These are phyloP conservation scores for Pseudachorutes palmiensis DNA, from an alignment of 1,140 invertebrate genomes.

Conservation along the genomic window DNA sequence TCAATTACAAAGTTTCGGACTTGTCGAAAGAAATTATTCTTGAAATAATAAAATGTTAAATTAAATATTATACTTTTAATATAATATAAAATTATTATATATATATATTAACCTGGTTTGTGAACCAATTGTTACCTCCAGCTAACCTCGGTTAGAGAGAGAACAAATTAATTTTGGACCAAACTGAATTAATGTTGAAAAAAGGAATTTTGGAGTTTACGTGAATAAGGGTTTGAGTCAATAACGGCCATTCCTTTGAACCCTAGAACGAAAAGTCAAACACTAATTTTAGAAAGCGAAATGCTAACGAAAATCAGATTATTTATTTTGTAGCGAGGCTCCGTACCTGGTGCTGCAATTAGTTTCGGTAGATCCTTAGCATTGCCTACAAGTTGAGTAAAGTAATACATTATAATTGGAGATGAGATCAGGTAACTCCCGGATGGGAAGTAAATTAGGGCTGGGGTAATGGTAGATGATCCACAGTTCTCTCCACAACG, in stretches of 20 bases:
- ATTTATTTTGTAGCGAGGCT: neutral
- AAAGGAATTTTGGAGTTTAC: too few species aligned
- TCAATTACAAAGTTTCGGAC: conserved; percentile 34
- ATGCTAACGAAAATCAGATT: neutral
- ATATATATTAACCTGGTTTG: neutral
- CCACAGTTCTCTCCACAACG: conserved; percentile 33
- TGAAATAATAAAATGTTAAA: conserved; percentile 30
- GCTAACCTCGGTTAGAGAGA: too few species aligned
- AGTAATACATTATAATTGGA: conserved; percentile 37
- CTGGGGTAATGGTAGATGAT: conserved; percentile 28
- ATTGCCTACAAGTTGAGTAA: conserved; percentile 33
- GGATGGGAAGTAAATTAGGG: conserved; percentile 33
- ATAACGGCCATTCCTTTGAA: conserved; percentile 28
- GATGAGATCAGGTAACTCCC: conserved; percentile 30
- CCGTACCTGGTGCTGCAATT: conserved; percentile 22
- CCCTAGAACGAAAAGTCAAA: too few species aligned
- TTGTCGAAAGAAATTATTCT: conserved; percentile 37
- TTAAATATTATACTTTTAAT: conserved; percentile 4
- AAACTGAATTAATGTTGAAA: too few species aligned
- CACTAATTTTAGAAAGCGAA: neutral
- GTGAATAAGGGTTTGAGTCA: conserved; percentile 35
- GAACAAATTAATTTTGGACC: too few species aligned
- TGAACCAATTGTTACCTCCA: too few species aligned
- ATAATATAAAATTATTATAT: neutral
- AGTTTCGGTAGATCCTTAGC: conserved; percentile 23